A percentile compares a stretch with the other conserved stretches of the same genome.
phyloP scores from a whole-genome alignment of 2,888 invertebrate genomes.

The Tipula lateralis region DNA sequence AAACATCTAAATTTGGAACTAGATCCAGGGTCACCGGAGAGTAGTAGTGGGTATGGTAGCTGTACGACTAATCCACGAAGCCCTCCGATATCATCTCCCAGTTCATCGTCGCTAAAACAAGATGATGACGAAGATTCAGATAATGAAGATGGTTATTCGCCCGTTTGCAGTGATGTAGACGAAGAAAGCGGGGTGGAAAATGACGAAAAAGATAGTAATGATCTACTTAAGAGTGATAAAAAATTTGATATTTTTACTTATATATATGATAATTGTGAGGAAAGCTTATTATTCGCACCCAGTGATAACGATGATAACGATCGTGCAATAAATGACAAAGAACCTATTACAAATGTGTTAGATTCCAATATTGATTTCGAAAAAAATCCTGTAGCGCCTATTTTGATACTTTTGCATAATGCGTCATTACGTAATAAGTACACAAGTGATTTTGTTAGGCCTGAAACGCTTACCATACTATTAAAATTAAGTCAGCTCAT shows the following conservation, averaged over 20 bases:
- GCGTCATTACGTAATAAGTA: background rate
- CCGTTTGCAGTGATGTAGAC: constrained; percentile 48
- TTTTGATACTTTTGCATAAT: background rate
- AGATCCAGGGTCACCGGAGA: constrained; percentile 46
- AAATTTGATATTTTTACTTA: constrained; percentile 42
- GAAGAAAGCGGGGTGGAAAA: constrained; percentile 33
- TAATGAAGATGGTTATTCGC: constrained; percentile 45
- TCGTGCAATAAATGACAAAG: constrained; percentile 40
- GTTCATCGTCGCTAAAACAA: constrained; percentile 29
- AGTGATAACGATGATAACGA: constrained; percentile 47
- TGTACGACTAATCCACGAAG: constrained; percentile 28
- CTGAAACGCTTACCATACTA: constrained; percentile 42
- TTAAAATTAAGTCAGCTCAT: constrained; percentile 1
- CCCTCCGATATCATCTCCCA: constrained; percentile 27
- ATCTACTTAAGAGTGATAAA: constrained; percentile 41
- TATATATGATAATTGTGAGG: constrained; percentile 42
- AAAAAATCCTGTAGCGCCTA: constrained; percentile 28
- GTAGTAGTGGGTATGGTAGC: constrained; percentile 35
- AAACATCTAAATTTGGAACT: constrained; percentile 40
- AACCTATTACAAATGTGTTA: background rate
- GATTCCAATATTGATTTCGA: constrained; percentile 9
- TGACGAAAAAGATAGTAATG: constrained; percentile 37
- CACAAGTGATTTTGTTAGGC: constrained; percentile 42
- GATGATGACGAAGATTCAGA: constrained; percentile 35
- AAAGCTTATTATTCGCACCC: constrained; percentile 38